These are phyloP conservation scores for Scaptomyza pallida DNA, from an alignment of 1,140 invertebrate species.

Conservation along the genomic window DNA sequence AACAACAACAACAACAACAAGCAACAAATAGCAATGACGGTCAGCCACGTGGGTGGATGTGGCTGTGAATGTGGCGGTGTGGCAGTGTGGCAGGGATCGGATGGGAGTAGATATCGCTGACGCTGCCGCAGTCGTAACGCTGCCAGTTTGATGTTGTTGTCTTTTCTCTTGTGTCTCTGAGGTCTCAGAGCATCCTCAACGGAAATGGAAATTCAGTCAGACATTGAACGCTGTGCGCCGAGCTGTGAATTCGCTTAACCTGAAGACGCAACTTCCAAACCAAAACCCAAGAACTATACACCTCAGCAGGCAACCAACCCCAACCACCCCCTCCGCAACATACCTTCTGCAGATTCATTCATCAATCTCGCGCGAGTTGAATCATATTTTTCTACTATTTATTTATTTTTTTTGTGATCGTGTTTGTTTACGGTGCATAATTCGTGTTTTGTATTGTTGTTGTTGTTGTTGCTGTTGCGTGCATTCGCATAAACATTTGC, in stretches of 20 bases:
- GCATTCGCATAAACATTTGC: slow-evolving; percentile 46
- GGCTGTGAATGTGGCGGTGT: slow-evolving; percentile 30
- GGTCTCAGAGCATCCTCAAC: slow-evolving; percentile 61
- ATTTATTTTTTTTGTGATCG: background rate
- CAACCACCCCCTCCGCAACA: too few relatives aligned
- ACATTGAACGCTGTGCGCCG: slow-evolving; percentile 65
- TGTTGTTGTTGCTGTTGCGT: slow-evolving; percentile 41
- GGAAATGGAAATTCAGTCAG: slow-evolving; percentile 73
- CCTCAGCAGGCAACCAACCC: background rate
- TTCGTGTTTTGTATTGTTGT: slow-evolving; percentile 3
- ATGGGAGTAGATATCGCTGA: slow-evolving; percentile 32
- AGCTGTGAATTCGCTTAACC: slow-evolving; percentile 47
- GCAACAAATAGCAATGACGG: slow-evolving; percentile 46
- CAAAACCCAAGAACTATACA: background rate
- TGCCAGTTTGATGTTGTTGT: too few relatives aligned
- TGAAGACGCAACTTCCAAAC: background rate
- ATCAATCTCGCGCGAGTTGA: slow-evolving; percentile 16
- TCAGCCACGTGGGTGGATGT: slow-evolving; percentile 63
- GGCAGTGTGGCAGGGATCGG: too few relatives aligned
- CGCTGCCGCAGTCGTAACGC: background rate
- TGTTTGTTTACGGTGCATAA: background rate
- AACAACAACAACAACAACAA: too few relatives aligned
- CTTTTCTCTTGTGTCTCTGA: too few relatives aligned
- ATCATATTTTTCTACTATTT: slow-evolving; percentile 3
- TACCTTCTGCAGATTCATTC: background rate